A percentile compares a stretch with the other conserved stretches of the same genome.
phyloP scores from a whole-genome alignment of 1,140 invertebrate genomes.

The Archegozetes longisetosus region DNA sequence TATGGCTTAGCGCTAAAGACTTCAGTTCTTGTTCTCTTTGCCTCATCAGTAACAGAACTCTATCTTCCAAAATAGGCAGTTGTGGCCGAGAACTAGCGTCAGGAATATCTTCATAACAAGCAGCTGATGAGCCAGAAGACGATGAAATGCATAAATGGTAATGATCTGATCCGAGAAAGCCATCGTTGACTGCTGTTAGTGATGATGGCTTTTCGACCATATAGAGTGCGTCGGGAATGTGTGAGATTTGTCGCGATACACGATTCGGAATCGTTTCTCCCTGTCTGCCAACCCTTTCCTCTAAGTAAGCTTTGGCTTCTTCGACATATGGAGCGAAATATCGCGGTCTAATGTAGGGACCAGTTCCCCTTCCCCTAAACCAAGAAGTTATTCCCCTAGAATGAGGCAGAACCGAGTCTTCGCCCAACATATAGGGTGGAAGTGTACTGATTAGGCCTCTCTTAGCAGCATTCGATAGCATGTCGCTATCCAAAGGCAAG shows the following conservation, averaged over 20 bases:
- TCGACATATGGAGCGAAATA: slow-evolving; percentile 87
- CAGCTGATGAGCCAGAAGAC: slow-evolving; percentile 6
- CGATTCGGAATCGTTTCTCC: slow-evolving; percentile 45
- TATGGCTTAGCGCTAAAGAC: slow-evolving; percentile 54
- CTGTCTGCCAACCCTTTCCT: slow-evolving; percentile 53
- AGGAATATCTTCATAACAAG: slow-evolving; percentile 1
- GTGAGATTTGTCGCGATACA: slow-evolving; percentile 26
- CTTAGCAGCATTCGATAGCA: slow-evolving; percentile 51
- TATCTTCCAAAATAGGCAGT: slow-evolving; percentile 14
- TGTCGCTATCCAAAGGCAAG: slow-evolving; percentile 64
- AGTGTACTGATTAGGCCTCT: slow-evolving; percentile 68
- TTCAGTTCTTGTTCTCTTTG: slow-evolving; percentile 68
- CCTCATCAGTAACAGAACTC: slow-evolving; percentile 48
- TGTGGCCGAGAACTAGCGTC: slow-evolving; percentile 4
- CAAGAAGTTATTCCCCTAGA: slow-evolving; percentile 56
- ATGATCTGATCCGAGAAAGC: slow-evolving; percentile 4
- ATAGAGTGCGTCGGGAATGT: slow-evolving; percentile 79
- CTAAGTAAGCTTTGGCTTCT: slow-evolving; percentile 69
- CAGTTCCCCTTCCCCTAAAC: slow-evolving; percentile 53
- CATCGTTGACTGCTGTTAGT: not conserved
- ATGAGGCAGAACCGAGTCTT: slow-evolving; percentile 34
- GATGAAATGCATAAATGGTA: slow-evolving; percentile 12
- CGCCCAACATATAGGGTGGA: slow-evolving; percentile 61
- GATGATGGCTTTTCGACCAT: slow-evolving; percentile 52
- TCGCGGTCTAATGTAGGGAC: slow-evolving; percentile 63